These are phyloP conservation scores for Calosoma granatense DNA, from an alignment of 1,140 invertebrate genomes.

Conservation along the genomic window DNA sequence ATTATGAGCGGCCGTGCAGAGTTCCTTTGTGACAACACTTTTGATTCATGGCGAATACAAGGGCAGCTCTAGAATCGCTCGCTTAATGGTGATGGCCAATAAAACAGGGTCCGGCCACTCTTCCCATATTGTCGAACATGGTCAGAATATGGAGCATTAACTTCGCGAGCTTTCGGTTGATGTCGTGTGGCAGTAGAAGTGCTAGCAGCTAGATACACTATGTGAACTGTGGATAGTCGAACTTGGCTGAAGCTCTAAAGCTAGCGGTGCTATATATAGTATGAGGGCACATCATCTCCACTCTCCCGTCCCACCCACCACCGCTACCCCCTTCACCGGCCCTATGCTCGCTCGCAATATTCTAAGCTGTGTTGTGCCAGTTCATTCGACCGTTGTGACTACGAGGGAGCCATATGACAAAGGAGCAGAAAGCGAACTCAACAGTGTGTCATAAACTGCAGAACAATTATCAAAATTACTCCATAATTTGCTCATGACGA, in stretches of 20 bases:
- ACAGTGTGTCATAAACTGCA: neutral
- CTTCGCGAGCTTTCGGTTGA: neutral
- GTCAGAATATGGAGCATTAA: neutral
- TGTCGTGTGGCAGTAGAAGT: too few relatives aligned
- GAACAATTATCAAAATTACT: neutral
- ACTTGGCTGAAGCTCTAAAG: too few relatives aligned
- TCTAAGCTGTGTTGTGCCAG: neutral
- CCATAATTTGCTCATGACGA: neutral
- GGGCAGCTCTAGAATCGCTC: neutral
- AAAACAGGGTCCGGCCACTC: neutral
- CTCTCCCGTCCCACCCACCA: too few relatives aligned
- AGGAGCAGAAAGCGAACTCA: too few relatives aligned
- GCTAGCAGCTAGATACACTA: too few relatives aligned
- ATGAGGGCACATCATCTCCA: too few relatives aligned
- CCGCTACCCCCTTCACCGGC: too few relatives aligned
- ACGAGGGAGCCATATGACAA: neutral
- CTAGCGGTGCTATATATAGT: too few relatives aligned
- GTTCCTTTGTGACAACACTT: neutral
- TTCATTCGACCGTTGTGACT: neutral
- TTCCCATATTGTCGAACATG: neutral
- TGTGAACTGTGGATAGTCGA: too few relatives aligned
- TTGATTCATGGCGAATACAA: neutral
- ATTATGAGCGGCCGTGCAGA: neutral
- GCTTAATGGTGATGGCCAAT: neutral
- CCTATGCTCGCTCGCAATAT: too few relatives aligned